Base-by-base conservation (phyloP, 2,797 vertebrate species). In the Acrossocheilus wenchowensis region DNA sequence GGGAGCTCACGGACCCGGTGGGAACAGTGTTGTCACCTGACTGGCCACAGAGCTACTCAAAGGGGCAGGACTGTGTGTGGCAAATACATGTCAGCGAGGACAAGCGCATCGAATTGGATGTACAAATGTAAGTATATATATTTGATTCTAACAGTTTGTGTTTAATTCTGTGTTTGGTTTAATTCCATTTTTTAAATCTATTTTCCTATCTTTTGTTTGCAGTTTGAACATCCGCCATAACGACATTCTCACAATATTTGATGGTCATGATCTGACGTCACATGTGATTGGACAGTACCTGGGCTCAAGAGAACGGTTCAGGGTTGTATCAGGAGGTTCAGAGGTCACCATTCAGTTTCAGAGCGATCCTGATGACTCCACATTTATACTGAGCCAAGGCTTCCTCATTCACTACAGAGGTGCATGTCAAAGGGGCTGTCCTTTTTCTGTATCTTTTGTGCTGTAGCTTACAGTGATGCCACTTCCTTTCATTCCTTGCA, bases 321-420 rank as follows among this genome's bases (percentile, higher is more conserved):
- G 96, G 89, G 94, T 97, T 11, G 95, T 96, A 80, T 97, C 97
- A 3, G 96, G 96, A 0, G 97, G 96, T 50, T 97, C 97, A 3
- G 97, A 97, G 77, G 96, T 97, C 91, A 97, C 97, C n/a, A 95
- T 98, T 88, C 97, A 98, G 93, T 98, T 98, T 93, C 97, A 98
- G 91, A 97, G 97, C 4, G 97, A 98, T 50, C 94, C 96, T 0
- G 96, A 97, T 1, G 96, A 97, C 87, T 96, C 97, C 43, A 96
- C 94, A 57, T 97, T 97, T 5, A 97, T 96, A 87, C 92, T 97
- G 45, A 97, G 97, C 88, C 97, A 97, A 87, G 97, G 97, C 39
- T 98, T 98, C 90, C 96, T 98, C 73, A 95, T 98, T 84, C 97
- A 97, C 90, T 98, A 97, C 89, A 95, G 95, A 64, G 97, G 97